These are phyloP conservation scores for Sylvietta virens DNA, from an alignment of 2,113 vertebrate genomes.

Conservation along the genomic window DNA sequence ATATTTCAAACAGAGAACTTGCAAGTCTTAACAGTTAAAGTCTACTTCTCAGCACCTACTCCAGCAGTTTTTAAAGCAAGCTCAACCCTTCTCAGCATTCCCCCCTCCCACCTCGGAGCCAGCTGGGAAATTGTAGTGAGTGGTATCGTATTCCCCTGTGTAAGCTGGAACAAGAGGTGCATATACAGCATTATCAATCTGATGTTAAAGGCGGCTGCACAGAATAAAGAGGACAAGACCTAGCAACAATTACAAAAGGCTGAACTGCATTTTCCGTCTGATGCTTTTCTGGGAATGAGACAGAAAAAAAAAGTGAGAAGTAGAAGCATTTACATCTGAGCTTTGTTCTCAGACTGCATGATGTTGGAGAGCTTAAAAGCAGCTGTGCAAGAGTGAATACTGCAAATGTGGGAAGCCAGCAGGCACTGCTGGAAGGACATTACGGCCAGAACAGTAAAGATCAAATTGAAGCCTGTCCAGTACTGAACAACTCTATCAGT, in stretches of 20 bases:
- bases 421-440: neutral
- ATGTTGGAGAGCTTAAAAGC: neutral
- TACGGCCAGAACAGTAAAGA: neutral
- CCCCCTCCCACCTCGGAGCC: accelerated
- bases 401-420: neutral
- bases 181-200: neutral
- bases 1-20: neutral
- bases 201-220: neutral
- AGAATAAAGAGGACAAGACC: neutral
- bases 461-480: neutral
- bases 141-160: neutral
- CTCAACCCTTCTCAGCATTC: neutral
- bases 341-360: neutral
- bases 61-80: neutral
- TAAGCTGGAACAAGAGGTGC: neutral
- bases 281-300: neutral
- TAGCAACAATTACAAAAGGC: neutral
- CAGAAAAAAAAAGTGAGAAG: neutral
- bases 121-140: neutral
- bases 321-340: neutral
- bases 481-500: neutral
- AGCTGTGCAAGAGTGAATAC: neutral
- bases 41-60: neutral
- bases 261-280: neutral
- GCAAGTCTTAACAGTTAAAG: neutral